Conservation (phyloP, 2,797 vertebrate genomes). For the Peromyscus eremicus region DNA sequence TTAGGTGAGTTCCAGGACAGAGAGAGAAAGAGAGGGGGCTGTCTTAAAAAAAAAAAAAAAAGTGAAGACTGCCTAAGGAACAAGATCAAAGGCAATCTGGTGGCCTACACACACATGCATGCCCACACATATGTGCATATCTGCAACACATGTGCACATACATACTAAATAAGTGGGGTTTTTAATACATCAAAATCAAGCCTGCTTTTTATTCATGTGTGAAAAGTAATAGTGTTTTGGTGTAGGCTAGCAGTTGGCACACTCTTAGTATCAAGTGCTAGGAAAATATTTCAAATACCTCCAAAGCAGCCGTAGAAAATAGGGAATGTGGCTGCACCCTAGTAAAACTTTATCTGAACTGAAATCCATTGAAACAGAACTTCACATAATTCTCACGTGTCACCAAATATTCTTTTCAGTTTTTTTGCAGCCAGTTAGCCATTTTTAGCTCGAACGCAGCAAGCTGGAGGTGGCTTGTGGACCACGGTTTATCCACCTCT, state of each 20-base stretch:
- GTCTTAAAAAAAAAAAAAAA: not conserved
- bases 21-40: not conserved
- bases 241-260: not conserved
- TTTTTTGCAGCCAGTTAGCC: not conserved
- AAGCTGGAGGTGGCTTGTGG: not conserved
- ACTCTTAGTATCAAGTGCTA: not conserved
- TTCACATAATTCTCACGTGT: not conserved
- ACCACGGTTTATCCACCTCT: not conserved
- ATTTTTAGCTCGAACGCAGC: not conserved
- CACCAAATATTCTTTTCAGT: constrained; percentile 7
- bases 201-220: constrained; percentile 29
- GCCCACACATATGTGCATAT: not conserved
- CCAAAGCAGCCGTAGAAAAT: not conserved
- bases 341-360: not conserved
- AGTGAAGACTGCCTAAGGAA: not conserved
- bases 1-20: not conserved
- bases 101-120: not conserved
- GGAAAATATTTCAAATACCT: constrained; percentile 9
- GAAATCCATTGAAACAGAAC: constrained; percentile 28
- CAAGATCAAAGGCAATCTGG: not conserved
- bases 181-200: not conserved
- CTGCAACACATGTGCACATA: not conserved
- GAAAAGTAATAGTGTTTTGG: not conserved
- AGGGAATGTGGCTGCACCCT: not conserved
- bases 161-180: not conserved